Evolutionary conservation across 2,113 vertebrate species (phyloP).

Genomic region (Stigmatopora argus): DNA sequence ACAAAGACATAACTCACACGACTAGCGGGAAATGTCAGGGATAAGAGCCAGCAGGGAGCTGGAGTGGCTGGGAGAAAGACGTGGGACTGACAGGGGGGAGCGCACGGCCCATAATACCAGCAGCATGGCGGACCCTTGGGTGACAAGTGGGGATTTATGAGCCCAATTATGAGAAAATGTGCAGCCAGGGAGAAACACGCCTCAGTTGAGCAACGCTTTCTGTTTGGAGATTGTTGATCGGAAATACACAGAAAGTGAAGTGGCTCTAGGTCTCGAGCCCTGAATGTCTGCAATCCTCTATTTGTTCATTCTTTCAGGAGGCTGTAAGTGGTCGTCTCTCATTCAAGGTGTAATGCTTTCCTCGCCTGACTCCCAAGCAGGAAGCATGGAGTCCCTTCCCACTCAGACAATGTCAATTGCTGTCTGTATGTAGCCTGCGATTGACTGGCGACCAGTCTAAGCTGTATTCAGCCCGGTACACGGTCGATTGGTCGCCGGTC

Average conservation of each 20-base stretch:
- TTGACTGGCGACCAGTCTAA: too few relatives aligned
- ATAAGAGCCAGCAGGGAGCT: conserved; percentile 24
- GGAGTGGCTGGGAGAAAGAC: conserved; percentile 20
- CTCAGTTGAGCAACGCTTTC: background rate
- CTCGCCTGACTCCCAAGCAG: background rate
- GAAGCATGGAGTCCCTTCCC: background rate
- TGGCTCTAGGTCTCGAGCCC: background rate
- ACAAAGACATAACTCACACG: conserved; percentile 33
- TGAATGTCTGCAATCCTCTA: background rate
- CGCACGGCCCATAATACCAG: conserved; percentile 26
- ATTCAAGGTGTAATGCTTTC: background rate
- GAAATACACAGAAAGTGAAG: conserved; percentile 6
- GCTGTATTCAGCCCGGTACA: too few relatives aligned
- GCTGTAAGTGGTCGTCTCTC: background rate
- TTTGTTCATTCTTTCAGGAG: background rate
- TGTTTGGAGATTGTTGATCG: conserved; percentile 37
- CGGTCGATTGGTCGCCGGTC: too few relatives aligned
- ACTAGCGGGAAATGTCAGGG: conserved; percentile 18
- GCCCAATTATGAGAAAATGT: conserved; percentile 42
- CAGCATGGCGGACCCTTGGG: conserved; percentile 15
- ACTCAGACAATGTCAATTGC: background rate
- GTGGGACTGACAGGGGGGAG: conserved; percentile 30
- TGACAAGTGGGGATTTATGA: conserved; percentile 39
- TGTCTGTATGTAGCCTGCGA: too few relatives aligned
- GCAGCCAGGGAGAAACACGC: conserved; percentile 20